Conservation (phyloP, 1,140 invertebrate genomes). For the Sitodiplosis mosellana region DNA sequence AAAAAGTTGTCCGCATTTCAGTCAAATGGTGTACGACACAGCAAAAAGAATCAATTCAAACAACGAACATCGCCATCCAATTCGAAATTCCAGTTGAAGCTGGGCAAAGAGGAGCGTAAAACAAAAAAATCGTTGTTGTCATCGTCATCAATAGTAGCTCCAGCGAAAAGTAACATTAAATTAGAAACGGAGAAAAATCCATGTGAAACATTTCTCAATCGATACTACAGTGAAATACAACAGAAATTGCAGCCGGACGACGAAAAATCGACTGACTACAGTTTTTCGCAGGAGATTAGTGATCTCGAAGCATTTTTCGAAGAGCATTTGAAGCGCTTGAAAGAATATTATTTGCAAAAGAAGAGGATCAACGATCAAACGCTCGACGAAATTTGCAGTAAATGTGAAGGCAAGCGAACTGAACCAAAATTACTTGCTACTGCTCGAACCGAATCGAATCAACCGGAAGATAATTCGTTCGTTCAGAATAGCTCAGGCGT, state of each 20-base stretch:
- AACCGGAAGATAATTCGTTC: too few species aligned
- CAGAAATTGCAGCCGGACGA: background rate
- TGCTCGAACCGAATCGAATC: too few species aligned
- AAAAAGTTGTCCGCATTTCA: constrained; percentile 28
- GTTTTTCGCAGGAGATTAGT: constrained; percentile 3
- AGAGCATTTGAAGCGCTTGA: constrained; percentile 4
- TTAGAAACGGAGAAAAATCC: too few species aligned
- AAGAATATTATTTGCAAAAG: constrained; percentile 4
- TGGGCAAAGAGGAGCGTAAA: background rate
- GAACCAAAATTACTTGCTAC: too few species aligned
- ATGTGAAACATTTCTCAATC: too few species aligned
- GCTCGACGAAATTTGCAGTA: constrained; percentile 1
- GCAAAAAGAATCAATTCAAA: constrained; percentile 16
- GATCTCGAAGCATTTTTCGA: constrained; percentile 6
- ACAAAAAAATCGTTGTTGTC: background rate
- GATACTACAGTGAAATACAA: too few species aligned
- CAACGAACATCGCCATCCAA: too few species aligned
- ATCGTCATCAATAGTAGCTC: background rate
- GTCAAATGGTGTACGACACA: constrained; percentile 18
- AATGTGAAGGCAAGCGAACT: too few species aligned
- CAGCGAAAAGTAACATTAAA: background rate
- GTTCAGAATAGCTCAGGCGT: too few species aligned
- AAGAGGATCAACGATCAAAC: constrained; percentile 3
- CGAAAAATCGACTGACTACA: background rate
- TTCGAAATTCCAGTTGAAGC: too few species aligned